Conservation (phyloP, 2,888 invertebrate genomes). For the Melanophora roralis region DNA sequence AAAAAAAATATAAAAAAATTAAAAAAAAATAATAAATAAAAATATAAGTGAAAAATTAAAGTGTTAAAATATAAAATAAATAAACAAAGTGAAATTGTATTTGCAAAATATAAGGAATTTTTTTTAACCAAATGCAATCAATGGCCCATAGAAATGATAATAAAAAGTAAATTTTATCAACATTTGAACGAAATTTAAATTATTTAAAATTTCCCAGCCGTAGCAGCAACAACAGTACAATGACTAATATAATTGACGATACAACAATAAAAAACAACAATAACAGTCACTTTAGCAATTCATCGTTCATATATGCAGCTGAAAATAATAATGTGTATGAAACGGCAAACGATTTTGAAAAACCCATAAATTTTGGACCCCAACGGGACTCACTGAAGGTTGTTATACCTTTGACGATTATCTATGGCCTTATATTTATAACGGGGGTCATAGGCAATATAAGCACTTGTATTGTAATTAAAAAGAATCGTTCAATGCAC, state of each 20-base stretch:
- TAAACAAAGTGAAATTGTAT: not conserved
- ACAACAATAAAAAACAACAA: not conserved
- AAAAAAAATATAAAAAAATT: not conserved
- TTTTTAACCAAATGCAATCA: not conserved
- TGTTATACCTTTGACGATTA: conserved; percentile 85
- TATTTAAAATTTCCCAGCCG: conserved; percentile 15
- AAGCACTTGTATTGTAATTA: conserved; percentile 90
- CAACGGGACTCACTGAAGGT: conserved; percentile 83
- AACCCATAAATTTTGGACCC: conserved; percentile 66
- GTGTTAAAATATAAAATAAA: not conserved
- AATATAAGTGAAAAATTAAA: conserved; percentile 18
- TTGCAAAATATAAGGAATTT: not conserved
- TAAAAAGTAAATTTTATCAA: conserved; percentile 1
- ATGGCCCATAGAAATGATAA: conserved; percentile 6
- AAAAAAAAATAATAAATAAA: not conserved
- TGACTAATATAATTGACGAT: not conserved
- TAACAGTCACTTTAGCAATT: conserved; percentile 12
- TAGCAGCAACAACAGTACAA: not conserved
- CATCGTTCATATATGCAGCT: not conserved
- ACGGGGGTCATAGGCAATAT: conserved; percentile 89
- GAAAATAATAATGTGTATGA: not conserved
- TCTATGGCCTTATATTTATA: conserved; percentile 87
- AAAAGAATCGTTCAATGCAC: conserved; percentile 89
- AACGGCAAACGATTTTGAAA: conserved; percentile 25
- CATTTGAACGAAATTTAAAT: conserved; percentile 6